These are phyloP conservation scores for Nemotelus pantherinus DNA, from an alignment of 2,888 invertebrate genomes.

Conservation along the genomic window DNA sequence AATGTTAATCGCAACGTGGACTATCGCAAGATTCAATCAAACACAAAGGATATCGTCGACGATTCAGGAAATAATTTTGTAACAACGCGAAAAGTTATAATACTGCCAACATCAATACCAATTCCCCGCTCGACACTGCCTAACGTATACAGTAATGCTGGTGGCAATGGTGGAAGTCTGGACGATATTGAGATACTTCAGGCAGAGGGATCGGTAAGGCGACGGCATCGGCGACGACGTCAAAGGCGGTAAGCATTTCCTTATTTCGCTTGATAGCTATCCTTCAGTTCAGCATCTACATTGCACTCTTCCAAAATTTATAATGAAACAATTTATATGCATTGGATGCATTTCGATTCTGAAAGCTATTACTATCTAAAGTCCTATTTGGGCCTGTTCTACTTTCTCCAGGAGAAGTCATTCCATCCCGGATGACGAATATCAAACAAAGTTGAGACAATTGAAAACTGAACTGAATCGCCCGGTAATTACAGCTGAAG, in stretches of 20 bases:
- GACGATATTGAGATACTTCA: slow-evolving; percentile 63
- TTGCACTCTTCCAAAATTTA: too few species aligned
- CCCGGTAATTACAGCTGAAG: slow-evolving; percentile 55
- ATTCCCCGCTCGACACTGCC: slow-evolving; percentile 62
- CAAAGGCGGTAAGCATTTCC: slow-evolving; percentile 59
- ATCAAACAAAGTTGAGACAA: slow-evolving; percentile 56
- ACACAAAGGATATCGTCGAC: slow-evolving; percentile 64
- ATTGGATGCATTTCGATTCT: too few species aligned
- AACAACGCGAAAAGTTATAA: slow-evolving; percentile 60
- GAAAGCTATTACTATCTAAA: too few species aligned
- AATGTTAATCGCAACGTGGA: slow-evolving; percentile 58
- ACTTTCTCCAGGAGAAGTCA: slow-evolving; percentile 35
- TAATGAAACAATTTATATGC: too few species aligned
- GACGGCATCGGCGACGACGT: slow-evolving; percentile 61
- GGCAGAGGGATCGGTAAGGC: slow-evolving; percentile 59
- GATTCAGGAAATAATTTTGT: slow-evolving; percentile 64
- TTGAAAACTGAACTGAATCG: slow-evolving; percentile 61
- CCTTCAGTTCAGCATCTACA: too few species aligned
- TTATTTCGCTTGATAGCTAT: neutral
- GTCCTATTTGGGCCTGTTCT: too few species aligned
- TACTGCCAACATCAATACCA: slow-evolving; percentile 62
- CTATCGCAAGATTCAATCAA: slow-evolving; percentile 64
- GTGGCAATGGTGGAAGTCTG: slow-evolving; percentile 63
- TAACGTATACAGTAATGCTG: slow-evolving; percentile 64
- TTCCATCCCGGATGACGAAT: slow-evolving; percentile 29